phyloP scores from a whole-genome alignment of 2,113 vertebrate genomes.

The Seriola rivoliana region DNA sequence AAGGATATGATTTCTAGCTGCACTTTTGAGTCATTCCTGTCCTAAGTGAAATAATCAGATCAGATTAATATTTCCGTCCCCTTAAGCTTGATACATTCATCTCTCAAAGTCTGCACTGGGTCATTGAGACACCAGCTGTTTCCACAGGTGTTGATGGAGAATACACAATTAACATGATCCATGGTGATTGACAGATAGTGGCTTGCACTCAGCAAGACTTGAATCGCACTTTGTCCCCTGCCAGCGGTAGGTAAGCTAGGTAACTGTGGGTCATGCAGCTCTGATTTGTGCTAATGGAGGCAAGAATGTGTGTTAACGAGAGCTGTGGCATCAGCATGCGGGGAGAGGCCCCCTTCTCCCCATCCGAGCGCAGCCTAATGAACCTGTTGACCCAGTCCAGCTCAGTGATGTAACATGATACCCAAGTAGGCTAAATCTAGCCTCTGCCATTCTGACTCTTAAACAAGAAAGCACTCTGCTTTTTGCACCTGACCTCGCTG shows the following conservation, averaged over 20 bases:
- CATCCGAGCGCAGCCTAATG: constrained; percentile 43
- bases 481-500: constrained; percentile 68
- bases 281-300: constrained; percentile 51
- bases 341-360: constrained; percentile 57
- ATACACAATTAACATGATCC: background rate
- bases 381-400: constrained; percentile 76
- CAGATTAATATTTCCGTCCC: constrained; percentile 9
- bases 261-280: constrained; percentile 37
- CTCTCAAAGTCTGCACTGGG: constrained; percentile 14
- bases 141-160: constrained; percentile 20
- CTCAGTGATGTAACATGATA: constrained; percentile 72
- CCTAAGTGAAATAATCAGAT: background rate
- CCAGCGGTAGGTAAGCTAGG: constrained; percentile 8
- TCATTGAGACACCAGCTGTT: constrained; percentile 27
- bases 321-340: constrained; percentile 65
- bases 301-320: constrained; percentile 64
- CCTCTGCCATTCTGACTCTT: constrained; percentile 61
- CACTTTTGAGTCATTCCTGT: constrained; percentile 4
- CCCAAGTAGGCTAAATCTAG: constrained; percentile 64
- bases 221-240: background rate
- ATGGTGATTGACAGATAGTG: background rate
- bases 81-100: constrained; percentile 6
- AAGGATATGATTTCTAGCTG: background rate
- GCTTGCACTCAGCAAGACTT: background rate
- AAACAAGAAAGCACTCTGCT: constrained; percentile 62